Evolutionary conservation across 2,113 vertebrate genomes (phyloP).

Genomic region (Alligator mississippiensis): DNA sequence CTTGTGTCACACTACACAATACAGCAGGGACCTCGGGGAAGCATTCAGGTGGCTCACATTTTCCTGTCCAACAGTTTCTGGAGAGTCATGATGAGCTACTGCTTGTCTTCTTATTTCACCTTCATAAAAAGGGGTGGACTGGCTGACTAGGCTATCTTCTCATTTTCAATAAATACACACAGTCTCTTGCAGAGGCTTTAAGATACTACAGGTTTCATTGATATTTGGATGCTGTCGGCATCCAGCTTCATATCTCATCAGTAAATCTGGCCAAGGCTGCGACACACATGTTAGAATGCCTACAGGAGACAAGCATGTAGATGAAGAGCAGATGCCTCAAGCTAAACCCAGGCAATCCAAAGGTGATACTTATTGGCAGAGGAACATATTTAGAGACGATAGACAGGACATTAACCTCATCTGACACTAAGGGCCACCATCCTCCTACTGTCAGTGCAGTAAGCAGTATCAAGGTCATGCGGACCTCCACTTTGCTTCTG

Average conservation of each 20-base stretch:
- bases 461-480: not conserved
- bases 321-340: conserved; percentile 4
- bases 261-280: not conserved
- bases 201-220: not conserved
- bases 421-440: not conserved
- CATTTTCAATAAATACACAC: not conserved
- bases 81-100: not conserved
- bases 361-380: not conserved
- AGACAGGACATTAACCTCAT: not conserved
- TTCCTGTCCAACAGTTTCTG: fast-evolving
- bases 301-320: not conserved
- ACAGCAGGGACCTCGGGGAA: not conserved
- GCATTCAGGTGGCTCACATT: not conserved
- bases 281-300: not conserved
- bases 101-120: not conserved
- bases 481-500: not conserved
- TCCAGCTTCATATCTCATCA: not conserved
- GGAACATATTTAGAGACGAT: not conserved
- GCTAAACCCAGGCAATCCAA: not conserved
- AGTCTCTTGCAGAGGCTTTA: not conserved
- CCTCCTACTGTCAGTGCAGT: not conserved
- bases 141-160: not conserved
- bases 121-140: not conserved
- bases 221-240: not conserved
- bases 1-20: not conserved